phyloP scores from a whole-genome alignment of 2,797 vertebrate genomes.

The Cetoscarus ocellatus region DNA sequence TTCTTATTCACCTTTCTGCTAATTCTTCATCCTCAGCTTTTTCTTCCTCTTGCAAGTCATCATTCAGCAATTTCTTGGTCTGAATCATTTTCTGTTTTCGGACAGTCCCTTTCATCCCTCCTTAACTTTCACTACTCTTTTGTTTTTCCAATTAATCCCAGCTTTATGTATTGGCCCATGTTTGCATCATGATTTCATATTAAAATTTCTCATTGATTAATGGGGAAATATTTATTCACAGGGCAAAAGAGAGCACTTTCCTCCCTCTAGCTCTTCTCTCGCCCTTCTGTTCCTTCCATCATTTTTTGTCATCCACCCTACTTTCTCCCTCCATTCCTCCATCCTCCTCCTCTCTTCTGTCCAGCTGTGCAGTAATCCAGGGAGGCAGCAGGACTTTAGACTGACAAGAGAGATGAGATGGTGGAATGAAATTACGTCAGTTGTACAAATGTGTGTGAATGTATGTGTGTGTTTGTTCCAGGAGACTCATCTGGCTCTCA shows the following conservation, averaged over 20 bases:
- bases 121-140: constrained; percentile 16
- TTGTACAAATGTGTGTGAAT: constrained; percentile 52
- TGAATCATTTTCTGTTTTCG: constrained; percentile 25
- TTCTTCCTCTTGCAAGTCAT: constrained; percentile 20
- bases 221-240: constrained; percentile 35
- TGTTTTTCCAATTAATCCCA: constrained; percentile 20
- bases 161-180: constrained; percentile 16
- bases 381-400: constrained; percentile 80
- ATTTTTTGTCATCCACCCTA: constrained; percentile 35
- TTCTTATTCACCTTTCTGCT: neutral
- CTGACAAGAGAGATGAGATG: constrained; percentile 81
- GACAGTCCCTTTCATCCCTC: constrained; percentile 16
- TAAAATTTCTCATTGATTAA: constrained; percentile 3
- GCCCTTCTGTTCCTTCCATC: constrained; percentile 20
- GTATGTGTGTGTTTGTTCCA: constrained; percentile 39
- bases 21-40: constrained; percentile 15
- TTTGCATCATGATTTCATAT: constrained; percentile 16
- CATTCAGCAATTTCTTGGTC: constrained; percentile 21
- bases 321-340: constrained; percentile 36
- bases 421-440: constrained; percentile 81
- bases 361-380: constrained; percentile 79
- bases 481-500: constrained; percentile 72
- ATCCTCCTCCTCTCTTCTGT: constrained; percentile 61
- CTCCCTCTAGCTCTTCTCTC: constrained; percentile 14
- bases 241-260: constrained; percentile 1